Base-by-base conservation (phyloP, 2,888 invertebrate genomes). In the Drosophila anomalata region DNA sequence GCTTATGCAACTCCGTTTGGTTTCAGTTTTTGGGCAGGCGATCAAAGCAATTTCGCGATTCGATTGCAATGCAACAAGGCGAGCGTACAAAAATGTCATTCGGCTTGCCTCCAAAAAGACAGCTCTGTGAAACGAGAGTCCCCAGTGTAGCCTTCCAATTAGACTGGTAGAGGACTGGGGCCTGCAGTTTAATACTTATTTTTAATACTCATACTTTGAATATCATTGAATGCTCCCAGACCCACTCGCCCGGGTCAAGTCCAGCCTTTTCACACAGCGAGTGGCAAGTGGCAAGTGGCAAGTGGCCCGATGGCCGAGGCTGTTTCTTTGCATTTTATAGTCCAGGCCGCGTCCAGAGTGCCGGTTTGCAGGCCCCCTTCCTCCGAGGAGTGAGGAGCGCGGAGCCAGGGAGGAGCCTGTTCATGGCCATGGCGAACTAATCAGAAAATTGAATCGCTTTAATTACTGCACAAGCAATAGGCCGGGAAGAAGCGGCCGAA, bases 391-490 rank as follows among this genome's bases (percentile, higher is more conserved):
- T 54, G 66, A 57, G 69, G 59, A 58, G 9, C 17, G 48, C 41
- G 33, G 14, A 42, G 36, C 39, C 20, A 20, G 14, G 3, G 50
- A 3, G 54, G 44, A 42, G 71, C 67, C 72, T 81, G 77, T 78
- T 79, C 84, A 84, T 84, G 87, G 87, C 82, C 84, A 87, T 77
- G 85, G 88, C 89, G 83, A 89, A 88, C 90, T 90, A 90, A 91
- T 91, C 90, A 89, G 89, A 90, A 89, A 90, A 90, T 90, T 90
- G 89, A 90, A 90, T 91, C 91, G 90, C 89, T 90, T 90, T 90
- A 90, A 90, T 90, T 90, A 90, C 90, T 89, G 88, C 85, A 78
- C 90, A 90, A 86, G 90, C 89, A 89, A 89, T 87, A 82, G 78
- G 75, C 77, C 82, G 57, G 29, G 56, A 31, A 26, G 46, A 20